Evolutionary conservation across 2,888 invertebrate species (phyloP), one percentile per base, ranked within the genome.

Genomic region (Hemistola chrysoprasaria): DNA sequence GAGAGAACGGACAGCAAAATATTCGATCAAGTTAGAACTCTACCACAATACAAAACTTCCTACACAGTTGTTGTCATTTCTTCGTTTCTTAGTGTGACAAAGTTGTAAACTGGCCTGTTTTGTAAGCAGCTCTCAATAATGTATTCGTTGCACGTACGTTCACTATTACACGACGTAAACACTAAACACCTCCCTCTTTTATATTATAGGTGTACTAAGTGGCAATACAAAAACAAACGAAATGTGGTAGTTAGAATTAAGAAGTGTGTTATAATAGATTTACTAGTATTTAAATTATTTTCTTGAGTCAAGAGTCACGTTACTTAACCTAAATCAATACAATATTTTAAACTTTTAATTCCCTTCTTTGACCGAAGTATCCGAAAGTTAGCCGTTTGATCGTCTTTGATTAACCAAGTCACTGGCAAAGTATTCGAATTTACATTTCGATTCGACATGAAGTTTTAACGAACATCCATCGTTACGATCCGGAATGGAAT

Each of bases 131-230:
- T 63, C 62, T 55, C 59, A 65, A 67, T 66, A 67, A 62, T 45
- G 58, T 62, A 82, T 78, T 79, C 80, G 11, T 44, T 63, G 59
- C 81, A 81, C 78, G 79, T 59, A 47, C 60, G 48, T 51, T 57
- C 61, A 67, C 75, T 74, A 78, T 78, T 81, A 82, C 78, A 78
- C 76, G 71, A 69, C 70, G 73, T 74, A 78, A 83, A 80, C n/a
- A n/a, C n/a, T n/a, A n/a, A n/a, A n/a, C n/a, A n/a, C n/a, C n/a
- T n/a, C n/a, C n/a, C n/a, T n/a, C n/a, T n/a, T n/a, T n/a, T n/a
- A n/a, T n/a, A n/a, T n/a, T n/a, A n/a, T n/a, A n/a, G n/a, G n/a
- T n/a, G n/a, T 74, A 80, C 70, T 75, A 74, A 80, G 72, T 71
- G 78, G 76, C 72, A 71, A 68, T 68, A 69, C 66, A 65, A 74